These are phyloP conservation scores for Himalopsyche kuldschensis DNA, from an alignment of 2,888 invertebrate species.

Conservation along the genomic window DNA sequence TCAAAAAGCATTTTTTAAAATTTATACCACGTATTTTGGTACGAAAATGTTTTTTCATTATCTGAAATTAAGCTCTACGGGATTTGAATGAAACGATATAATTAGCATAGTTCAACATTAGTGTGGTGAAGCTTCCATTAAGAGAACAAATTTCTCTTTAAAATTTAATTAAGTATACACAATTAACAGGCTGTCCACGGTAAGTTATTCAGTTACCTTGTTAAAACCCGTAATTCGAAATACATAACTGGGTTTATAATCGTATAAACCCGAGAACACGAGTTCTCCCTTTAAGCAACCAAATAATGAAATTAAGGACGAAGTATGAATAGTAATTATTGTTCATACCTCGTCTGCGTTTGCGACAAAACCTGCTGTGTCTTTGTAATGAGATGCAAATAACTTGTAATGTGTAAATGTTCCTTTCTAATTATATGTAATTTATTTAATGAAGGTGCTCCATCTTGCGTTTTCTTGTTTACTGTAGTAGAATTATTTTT, in stretches of 20 bases:
- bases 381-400: background rate
- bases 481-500: background rate
- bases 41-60: no score
- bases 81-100: no score
- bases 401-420: background rate
- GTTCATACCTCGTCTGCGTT: background rate
- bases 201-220: constrained; percentile 33
- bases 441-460: background rate
- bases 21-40: no score
- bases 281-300: constrained; percentile 12
- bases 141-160: background rate
- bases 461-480: background rate
- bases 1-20: no score
- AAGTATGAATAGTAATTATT: constrained; percentile 23
- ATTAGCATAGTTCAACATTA: background rate
- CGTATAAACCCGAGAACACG: constrained; percentile 26
- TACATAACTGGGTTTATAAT: constrained; percentile 33
- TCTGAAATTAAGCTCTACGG: no score
- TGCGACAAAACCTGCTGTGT: background rate
- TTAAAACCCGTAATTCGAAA: constrained; percentile 27
- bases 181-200: constrained; percentile 15
- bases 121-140: background rate
- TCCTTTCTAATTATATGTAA: background rate
- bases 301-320: constrained; percentile 28
- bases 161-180: constrained; percentile 5